A percentile compares a stretch with the other conserved stretches of the same genome.
Evolutionary conservation across 2,888 invertebrate species (phyloP).

Genomic region (Myopa testacea): DNA sequence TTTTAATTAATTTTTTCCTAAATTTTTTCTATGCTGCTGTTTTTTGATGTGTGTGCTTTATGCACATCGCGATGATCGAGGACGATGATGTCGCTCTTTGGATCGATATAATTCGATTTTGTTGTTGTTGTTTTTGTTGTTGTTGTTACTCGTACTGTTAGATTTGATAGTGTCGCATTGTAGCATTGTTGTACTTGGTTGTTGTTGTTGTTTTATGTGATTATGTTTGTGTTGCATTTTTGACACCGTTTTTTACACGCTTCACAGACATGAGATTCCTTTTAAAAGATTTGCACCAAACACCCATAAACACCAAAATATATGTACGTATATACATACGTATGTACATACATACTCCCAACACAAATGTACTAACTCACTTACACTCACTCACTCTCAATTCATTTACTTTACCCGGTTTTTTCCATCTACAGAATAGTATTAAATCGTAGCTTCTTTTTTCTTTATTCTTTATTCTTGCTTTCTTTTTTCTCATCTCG

Average conservation of each 20-base stretch:
- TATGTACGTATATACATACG: not conserved
- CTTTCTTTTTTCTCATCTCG: no score
- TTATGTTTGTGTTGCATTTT: conserved; percentile 33
- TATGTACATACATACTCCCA: not conserved
- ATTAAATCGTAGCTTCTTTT: no score
- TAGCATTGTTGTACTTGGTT: not conserved
- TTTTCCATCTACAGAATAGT: not conserved
- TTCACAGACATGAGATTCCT: conserved; percentile 34
- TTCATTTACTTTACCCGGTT: not conserved
- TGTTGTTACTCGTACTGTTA: not conserved
- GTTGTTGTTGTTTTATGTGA: not conserved
- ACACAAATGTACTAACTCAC: not conserved
- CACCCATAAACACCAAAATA: not conserved
- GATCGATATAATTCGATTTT: not conserved
- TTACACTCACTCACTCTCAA: not conserved
- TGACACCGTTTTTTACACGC: conserved; percentile 27
- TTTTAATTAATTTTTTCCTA: not conserved
- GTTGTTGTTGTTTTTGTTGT: conserved; percentile 18
- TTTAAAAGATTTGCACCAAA: conserved; percentile 30
- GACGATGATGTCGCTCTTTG: conserved; percentile 1
- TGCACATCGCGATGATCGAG: not conserved
- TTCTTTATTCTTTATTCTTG: no score
- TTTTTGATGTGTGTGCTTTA: not conserved
- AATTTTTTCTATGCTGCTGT: not conserved
- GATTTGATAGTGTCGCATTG: not conserved